Evolutionary conservation across 2,113 vertebrate genomes (phyloP).

Genomic region (Pelvicachromis taeniatus): DNA sequence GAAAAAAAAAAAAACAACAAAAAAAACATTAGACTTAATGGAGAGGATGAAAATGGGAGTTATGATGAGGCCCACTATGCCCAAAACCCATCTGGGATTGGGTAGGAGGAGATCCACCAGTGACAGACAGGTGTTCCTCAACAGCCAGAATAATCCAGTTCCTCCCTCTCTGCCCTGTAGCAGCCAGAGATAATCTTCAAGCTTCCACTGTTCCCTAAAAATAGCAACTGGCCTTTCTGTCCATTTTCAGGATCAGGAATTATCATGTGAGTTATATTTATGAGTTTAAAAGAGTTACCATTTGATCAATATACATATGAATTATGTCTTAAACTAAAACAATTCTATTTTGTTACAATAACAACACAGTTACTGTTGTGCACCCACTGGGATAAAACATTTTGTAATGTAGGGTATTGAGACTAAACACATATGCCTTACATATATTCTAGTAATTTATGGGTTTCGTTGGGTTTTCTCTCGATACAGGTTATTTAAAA

Average conservation of each 20-base stretch:
- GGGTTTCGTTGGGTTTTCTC: background rate
- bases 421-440: background rate
- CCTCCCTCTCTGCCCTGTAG: conserved; percentile 41
- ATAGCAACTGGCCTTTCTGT: conserved; percentile 20
- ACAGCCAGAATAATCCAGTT: conserved; percentile 35
- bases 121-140: conserved; percentile 73
- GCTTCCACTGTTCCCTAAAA: conserved; percentile 33
- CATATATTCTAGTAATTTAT: background rate
- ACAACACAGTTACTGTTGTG: background rate
- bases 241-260: background rate
- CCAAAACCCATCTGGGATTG: conserved; percentile 53
- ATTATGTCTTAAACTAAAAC: background rate
- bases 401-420: background rate
- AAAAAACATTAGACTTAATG: conserved; percentile 68
- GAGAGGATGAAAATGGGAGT: conserved; percentile 51
- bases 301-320: background rate
- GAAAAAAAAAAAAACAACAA: conserved; percentile 12
- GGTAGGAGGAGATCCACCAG: conserved; percentile 57
- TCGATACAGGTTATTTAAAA: background rate
- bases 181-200: conserved; percentile 36
- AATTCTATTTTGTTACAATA: background rate
- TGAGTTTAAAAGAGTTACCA: background rate
- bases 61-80: conserved; percentile 45
- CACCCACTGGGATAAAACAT: background rate
- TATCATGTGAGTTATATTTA: background rate